Evolutionary conservation across 2,797 vertebrate genomes (phyloP).

Genomic region (Lagorchestes hirsutus): DNA sequence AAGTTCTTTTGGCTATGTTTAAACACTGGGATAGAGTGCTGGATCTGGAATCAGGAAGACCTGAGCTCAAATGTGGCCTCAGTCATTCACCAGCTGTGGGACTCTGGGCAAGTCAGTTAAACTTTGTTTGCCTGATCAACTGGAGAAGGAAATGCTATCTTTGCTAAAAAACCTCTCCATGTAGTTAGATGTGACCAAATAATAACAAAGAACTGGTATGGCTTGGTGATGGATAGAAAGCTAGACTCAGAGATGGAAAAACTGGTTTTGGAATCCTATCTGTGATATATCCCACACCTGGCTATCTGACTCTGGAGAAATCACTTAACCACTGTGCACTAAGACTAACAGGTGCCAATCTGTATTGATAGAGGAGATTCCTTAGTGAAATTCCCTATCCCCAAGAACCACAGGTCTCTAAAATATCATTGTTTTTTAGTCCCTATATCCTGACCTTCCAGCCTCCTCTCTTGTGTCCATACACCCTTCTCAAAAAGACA

Average conservation of each 20-base stretch:
- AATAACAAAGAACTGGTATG: not conserved
- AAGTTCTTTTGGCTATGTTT: not conserved
- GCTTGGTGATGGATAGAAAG: not conserved
- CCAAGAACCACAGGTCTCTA: not conserved
- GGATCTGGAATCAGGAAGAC: not conserved
- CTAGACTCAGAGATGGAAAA: not conserved
- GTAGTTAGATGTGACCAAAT: not conserved
- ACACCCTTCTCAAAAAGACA: not conserved
- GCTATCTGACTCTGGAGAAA: not conserved
- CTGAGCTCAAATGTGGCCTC: not conserved
- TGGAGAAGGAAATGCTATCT: not conserved
- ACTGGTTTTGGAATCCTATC: not conserved
- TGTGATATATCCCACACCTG: not conserved
- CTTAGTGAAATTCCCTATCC: not conserved
- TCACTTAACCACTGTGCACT: not conserved
- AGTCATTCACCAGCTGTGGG: not conserved
- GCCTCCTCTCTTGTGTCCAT: not conserved
- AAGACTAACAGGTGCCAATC: not conserved
- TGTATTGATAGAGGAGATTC: not conserved
- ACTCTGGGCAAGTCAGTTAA: not conserved
- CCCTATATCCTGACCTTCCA: not conserved
- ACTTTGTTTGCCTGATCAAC: not conserved
- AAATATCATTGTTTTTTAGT: not conserved
- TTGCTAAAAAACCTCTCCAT: not conserved
- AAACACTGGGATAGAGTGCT: not conserved